A percentile compares a stretch with the other conserved stretches of the same genome.
These are phyloP conservation scores for Vireo griseus DNA, from an alignment of 2,797 vertebrate genomes.

Conservation along the genomic window DNA sequence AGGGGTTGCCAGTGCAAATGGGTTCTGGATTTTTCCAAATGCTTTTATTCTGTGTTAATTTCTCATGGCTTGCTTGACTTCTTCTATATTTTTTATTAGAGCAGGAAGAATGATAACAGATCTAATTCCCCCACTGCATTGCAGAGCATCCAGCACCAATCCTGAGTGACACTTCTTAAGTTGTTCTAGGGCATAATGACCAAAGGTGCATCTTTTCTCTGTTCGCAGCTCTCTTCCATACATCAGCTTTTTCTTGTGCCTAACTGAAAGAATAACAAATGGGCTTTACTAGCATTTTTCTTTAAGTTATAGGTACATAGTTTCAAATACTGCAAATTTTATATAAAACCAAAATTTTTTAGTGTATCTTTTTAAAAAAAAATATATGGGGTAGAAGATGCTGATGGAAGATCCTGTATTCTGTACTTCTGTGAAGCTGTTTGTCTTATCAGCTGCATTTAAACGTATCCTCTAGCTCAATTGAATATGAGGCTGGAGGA, in stretches of 20 bases:
- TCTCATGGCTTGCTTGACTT: background rate
- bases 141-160: background rate
- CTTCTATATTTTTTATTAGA: background rate
- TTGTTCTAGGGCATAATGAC: background rate
- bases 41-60: background rate
- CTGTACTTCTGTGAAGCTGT: background rate
- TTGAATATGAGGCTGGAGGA: background rate
- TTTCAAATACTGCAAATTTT: background rate
- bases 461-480: background rate
- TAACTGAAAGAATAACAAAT: background rate
- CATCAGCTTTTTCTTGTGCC: background rate
- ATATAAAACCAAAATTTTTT: background rate
- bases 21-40: background rate
- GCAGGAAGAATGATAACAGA: background rate
- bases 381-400: background rate
- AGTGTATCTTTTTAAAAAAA: background rate
- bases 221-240: background rate
- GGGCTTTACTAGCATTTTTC: background rate
- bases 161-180: background rate
- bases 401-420: background rate
- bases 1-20: background rate
- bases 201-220: background rate
- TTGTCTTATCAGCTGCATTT: background rate
- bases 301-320: background rate
- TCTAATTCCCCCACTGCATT: background rate